Base-by-base conservation (phyloP, 2,888 invertebrate genomes). In the Aphodius granarius region DNA sequence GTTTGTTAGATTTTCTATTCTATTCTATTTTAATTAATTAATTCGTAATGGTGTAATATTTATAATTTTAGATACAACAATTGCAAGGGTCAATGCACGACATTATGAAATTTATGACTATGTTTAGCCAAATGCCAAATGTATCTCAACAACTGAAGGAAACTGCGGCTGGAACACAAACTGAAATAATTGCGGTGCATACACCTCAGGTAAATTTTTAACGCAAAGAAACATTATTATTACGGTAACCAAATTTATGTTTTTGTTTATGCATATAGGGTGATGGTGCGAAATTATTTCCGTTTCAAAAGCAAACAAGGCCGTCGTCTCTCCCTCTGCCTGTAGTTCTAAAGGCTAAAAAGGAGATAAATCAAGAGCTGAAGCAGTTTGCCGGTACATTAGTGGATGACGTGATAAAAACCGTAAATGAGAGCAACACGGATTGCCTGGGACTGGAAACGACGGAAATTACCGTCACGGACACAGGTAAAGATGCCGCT, bases 41-140 rank as follows among this genome's bases (percentile, higher is more conserved):
- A 43, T 43, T 43, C 13, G 6, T 6, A 23, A 23, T 23, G 23
- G 23, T 4, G 4, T 23, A 23, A 23, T 23, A 19, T 43, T 70
- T 64, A 23, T 19, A 13, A 66, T 76, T 76, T 83, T 81, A 94
- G 93, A 94, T 95, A 75, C 93, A 93, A 82, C 94, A 94, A 83
- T 85, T 95, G 22, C 95, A 94, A 85, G 91, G 91, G 76, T 93
- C 94, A 19, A 94, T 95, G 93, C 92, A 92, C 78, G 93, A 94
- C 82, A 92, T 95, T 79, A 88, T 94, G 78, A 91, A 92, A 76
- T 93, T 92, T 66, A 92, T 94, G 86, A 90, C 92, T 3, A 86
- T 89, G 78, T 89, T 90, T 79, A 85, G 85, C 81, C 86, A 86
- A 80, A 84, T 80, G 62, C 84, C 83, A 9, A 81, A 79, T 13